These are phyloP conservation scores for Hymenopus coronatus DNA, from an alignment of 2,888 invertebrate genomes.

Conservation along the genomic window DNA sequence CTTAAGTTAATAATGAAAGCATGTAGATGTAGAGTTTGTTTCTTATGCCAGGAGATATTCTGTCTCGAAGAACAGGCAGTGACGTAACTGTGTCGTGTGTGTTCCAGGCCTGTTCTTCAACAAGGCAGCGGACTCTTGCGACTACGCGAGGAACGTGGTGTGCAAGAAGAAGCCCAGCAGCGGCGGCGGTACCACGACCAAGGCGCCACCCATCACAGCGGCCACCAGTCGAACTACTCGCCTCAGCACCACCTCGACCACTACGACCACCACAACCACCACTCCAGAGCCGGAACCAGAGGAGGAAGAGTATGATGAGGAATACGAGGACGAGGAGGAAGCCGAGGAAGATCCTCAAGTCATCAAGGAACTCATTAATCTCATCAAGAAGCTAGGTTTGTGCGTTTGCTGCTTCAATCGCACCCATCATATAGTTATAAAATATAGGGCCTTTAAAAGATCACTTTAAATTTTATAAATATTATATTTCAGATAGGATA, in stretches of 20 bases:
- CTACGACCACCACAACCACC: slow-evolving; percentile 50
- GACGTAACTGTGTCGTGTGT: slow-evolving; percentile 4
- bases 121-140: slow-evolving; percentile 87
- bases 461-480: too few species aligned
- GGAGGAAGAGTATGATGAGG: slow-evolving; percentile 46
- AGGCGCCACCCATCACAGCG: slow-evolving; percentile 41
- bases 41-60: too few species aligned
- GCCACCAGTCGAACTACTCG: slow-evolving; percentile 50
- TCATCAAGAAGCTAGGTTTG: slow-evolving; percentile 78
- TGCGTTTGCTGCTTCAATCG: background rate
- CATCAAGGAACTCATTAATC: slow-evolving; percentile 77
- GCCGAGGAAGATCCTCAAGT: slow-evolving; percentile 71
- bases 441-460: too few species aligned
- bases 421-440: slow-evolving; percentile 24
- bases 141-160: slow-evolving; percentile 83
- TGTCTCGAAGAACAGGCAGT: background rate
- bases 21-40: too few species aligned
- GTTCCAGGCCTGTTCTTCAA: slow-evolving; percentile 79
- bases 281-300: slow-evolving; percentile 49
- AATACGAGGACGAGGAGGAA: slow-evolving; percentile 43
- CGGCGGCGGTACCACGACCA: slow-evolving; percentile 49
- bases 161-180: slow-evolving; percentile 61
- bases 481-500: too few species aligned
- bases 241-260: slow-evolving; percentile 45
- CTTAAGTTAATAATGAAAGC: too few species aligned